phyloP scores from a whole-genome alignment of 2,113 vertebrate species.

The Ceyx melanurus region DNA sequence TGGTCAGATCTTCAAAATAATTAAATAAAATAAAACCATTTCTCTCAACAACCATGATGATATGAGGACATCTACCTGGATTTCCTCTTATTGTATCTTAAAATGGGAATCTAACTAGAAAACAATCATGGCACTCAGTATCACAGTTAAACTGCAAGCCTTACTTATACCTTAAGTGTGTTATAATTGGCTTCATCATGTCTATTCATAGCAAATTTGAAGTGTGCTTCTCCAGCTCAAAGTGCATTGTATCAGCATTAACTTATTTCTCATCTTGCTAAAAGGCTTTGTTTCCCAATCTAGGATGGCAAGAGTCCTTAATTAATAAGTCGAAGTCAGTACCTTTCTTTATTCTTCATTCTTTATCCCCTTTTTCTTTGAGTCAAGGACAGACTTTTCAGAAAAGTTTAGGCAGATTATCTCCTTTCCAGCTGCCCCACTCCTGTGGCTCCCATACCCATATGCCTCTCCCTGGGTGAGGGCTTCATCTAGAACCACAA shows the following conservation, averaged over 20 bases:
- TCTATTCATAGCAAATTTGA: not conserved
- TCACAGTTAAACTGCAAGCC: not conserved
- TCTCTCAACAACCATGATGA: not conserved
- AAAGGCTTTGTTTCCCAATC: not conserved
- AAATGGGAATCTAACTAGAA: not conserved
- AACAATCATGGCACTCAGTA: not conserved
- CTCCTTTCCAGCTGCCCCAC: not conserved
- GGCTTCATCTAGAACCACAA: not conserved
- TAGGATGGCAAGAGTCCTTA: not conserved
- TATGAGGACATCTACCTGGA: not conserved
- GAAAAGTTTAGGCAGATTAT: rapidly evolving
- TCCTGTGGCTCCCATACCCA: not conserved
- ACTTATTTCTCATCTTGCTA: not conserved
- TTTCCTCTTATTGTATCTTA: not conserved
- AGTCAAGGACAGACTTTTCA: not conserved
- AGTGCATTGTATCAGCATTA: rapidly evolving
- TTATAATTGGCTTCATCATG: not conserved
- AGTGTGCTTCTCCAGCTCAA: not conserved
- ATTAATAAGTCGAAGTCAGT: not conserved
- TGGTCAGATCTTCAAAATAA: not conserved
- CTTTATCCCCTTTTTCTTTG: not conserved
- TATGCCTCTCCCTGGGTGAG: not conserved
- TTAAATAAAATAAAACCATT: not conserved
- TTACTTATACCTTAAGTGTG: not conserved
- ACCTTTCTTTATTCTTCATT: not conserved